phyloP scores from a whole-genome alignment of 2,797 vertebrate genomes.

The Gymnoscopelus microlampas region DNA sequence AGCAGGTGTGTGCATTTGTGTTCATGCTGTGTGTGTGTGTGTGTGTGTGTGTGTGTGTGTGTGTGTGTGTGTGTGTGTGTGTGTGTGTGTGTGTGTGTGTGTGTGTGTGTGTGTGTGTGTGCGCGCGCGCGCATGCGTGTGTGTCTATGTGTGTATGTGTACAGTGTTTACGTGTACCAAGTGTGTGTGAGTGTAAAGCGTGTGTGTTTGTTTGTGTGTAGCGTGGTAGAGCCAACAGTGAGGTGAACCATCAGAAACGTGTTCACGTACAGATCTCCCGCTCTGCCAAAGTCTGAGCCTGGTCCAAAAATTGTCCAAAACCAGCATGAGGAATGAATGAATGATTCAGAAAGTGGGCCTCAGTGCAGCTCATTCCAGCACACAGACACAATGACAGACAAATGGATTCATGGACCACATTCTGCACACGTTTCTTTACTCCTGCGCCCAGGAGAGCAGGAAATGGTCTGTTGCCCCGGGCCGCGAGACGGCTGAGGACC shows the following conservation, averaged over 20 bases:
- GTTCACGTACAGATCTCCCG: slow-evolving; percentile 22
- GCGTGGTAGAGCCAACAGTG: slow-evolving; percentile 19
- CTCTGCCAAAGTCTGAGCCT: slow-evolving; percentile 46
- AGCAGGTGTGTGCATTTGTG: too few species aligned
- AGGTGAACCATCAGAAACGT: slow-evolving; percentile 45
- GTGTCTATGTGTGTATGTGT: too few species aligned
- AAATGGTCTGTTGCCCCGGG: neutral
- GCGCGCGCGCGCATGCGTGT: too few species aligned
- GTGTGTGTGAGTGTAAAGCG: neutral
- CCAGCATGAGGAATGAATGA: slow-evolving; percentile 43
- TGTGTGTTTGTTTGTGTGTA: neutral
- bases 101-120: neutral
- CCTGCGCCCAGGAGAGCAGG: neutral
- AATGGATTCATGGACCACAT: too few species aligned
- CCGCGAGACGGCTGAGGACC: neutral
- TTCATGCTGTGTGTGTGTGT: neutral
- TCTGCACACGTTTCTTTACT: too few species aligned
- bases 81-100: slow-evolving; percentile 20
- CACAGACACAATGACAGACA: too few species aligned
- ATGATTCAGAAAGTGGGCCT: slow-evolving; percentile 38
- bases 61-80: slow-evolving; percentile 16
- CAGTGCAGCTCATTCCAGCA: too few species aligned
- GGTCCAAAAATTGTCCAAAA: slow-evolving; percentile 41
- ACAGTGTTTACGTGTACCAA: too few species aligned
- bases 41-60: too few species aligned